Evolutionary conservation across 2,113 vertebrate genomes (phyloP), one percentile per base, ranked within the genome.

Genomic region (Spheniscus mendiculus): DNA sequence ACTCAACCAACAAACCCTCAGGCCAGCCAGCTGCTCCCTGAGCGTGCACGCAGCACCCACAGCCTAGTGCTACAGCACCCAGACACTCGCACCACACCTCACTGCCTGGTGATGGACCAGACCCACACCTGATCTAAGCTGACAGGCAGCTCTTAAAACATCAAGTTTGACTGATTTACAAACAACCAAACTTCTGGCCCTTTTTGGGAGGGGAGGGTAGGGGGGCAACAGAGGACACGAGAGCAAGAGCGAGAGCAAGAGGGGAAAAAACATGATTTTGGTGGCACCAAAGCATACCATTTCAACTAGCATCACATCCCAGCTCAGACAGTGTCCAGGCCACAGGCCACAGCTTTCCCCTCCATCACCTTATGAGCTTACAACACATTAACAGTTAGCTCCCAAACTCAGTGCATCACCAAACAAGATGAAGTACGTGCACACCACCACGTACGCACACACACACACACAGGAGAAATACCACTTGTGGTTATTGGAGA

Each of bases 1-100:
- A 4, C 49, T 52, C n/a, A 6, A 9, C n/a, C 26, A 38, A 8
- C 4, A 4, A 22, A 3, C 13, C 49, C 49, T 38, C 1, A 19
- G 49, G 26, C 49, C 14, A 7, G 36, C 26, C 27, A 5, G 49
- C 27, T 3, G 5, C 49, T 52, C 49, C 49, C n/a, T 1, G 5
- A 29, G 19, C 14, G 1, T 5, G 9, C 69, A 29, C 5, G 2
- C 45, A 70, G 45, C 25, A 29, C 47, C 45, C 67, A 20, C 63
- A 32, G 40, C 63, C 62, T 40, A 3, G 13, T 19, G 4, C 27
- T 6, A 14, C 19, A 22, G 63, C 19, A 22, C 40, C 29, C 42
- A 17, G 65, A 11, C 47, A 7, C 67, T 20, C 4, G 13, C 47
- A 38, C 67, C 18, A 8, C 18, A 8, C n/a, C 67, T 36, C 47